Evolutionary conservation across 2,888 invertebrate species (phyloP), one percentile per base, ranked within the genome.

Genomic region (Teinopalpus imperialis): DNA sequence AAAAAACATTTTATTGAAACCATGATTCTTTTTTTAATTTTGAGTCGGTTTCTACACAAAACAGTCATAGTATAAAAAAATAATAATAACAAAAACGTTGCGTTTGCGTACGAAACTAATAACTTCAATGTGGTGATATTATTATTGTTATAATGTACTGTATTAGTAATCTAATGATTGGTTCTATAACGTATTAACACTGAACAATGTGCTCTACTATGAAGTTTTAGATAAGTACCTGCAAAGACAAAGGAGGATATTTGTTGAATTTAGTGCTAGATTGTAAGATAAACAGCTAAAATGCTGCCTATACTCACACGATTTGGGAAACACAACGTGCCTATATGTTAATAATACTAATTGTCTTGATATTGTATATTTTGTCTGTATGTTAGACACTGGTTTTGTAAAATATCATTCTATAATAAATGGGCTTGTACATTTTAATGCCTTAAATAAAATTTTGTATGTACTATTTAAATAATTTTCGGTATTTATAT

Each of bases 301-400:
- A 8, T 8, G 39, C 39, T 27, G 35, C 24, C 14, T 26, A 16
- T 32, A 20, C 14, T 24, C 24, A 8, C 32, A 51, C 49, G 18
- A 49, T 55, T 55, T 52, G 42, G 43, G 45, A 48, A 51, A 47
- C 46, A 52, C 48, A 47, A 54, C 36, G 55, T 57, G 58, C 53
- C 57, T 57, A 51, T 51, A 51, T 34, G n/a, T 23, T 34, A 6
- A 34, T 35, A 30, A 10, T 23, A 26, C 4, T n/a, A n/a, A n/a
- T 35, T 36, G 30, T 51, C 43, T 50, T 51, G 39, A 46, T 47
- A 53, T 40, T 56, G 46, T 53, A 42, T 8, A 36, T 46, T 40
- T 27, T 40, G 12, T 40, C 12, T 23, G 9, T 40, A 36, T 35
- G 12, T 27, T 14, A 41, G 35, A 12, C 24, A 29, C 30, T 41